phyloP scores from a whole-genome alignment of 2,113 vertebrate genomes.

The Calyptomena viridis region DNA sequence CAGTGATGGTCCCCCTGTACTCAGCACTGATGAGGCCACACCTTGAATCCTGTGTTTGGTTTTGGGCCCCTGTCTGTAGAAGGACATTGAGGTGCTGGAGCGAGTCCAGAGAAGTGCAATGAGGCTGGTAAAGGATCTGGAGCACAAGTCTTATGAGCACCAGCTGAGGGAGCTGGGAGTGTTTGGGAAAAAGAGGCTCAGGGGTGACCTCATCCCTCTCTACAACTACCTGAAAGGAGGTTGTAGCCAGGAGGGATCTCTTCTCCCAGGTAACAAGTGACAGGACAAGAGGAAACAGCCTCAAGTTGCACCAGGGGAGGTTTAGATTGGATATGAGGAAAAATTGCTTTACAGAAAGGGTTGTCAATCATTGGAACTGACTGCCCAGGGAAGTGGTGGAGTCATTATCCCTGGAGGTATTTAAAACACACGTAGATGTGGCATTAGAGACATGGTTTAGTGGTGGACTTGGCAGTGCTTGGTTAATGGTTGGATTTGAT shows the following conservation, averaged over 20 bases:
- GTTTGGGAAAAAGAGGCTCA: neutral
- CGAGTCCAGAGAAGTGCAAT: neutral
- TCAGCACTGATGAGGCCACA: neutral
- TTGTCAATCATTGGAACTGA: neutral
- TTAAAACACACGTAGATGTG: neutral
- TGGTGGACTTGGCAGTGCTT: neutral
- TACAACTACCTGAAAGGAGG: rapidly evolving
- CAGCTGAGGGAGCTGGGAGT: neutral
- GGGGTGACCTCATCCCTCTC: neutral
- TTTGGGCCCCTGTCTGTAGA: neutral
- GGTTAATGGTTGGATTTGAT: neutral
- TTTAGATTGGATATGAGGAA: neutral
- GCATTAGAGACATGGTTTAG: neutral
- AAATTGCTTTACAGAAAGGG: neutral
- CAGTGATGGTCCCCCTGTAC: too few relatives aligned
- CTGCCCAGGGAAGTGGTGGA: neutral
- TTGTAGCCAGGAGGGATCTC: neutral
- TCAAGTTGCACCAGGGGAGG: neutral
- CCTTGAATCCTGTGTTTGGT: neutral
- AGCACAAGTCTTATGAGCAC: neutral
- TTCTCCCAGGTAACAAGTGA: neutral
- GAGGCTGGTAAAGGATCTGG: neutral
- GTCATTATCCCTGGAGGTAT: neutral
- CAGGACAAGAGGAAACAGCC: neutral
- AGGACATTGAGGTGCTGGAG: rapidly evolving